Conservation (phyloP, 2,797 vertebrate species). For the Carcharodon carcharias region DNA sequence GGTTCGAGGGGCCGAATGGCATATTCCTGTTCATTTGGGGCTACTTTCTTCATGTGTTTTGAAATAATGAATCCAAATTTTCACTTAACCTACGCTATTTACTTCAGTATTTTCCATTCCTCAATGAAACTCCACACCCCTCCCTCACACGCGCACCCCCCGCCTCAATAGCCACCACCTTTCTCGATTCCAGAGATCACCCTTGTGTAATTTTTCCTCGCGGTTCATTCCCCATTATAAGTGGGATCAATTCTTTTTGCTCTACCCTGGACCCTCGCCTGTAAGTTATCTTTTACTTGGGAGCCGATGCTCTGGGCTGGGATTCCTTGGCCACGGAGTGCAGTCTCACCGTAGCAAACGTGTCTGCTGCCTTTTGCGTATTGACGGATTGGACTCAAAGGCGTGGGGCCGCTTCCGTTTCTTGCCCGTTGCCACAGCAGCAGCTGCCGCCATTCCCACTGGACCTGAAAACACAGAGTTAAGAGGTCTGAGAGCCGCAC, state of each 20-base stretch:
- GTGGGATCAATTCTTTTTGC: background rate
- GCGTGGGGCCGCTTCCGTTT: constrained; percentile 94
- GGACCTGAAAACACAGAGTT: constrained; percentile 67
- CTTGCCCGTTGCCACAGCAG: constrained; percentile 93
- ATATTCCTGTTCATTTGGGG: background rate
- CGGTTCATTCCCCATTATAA: background rate
- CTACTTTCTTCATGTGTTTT: background rate
- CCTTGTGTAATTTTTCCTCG: background rate
- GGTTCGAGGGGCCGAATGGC: background rate
- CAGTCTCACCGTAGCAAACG: constrained; percentile 80
- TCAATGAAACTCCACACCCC: background rate
- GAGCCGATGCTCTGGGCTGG: background rate
- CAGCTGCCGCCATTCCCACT: constrained; percentile 95
- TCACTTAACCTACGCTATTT: background rate
- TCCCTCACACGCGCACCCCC: background rate
- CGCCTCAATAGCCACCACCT: background rate
- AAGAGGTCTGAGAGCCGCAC: background rate
- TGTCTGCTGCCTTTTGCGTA: constrained; percentile 94
- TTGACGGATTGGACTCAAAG: constrained; percentile 96
- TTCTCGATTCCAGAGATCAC: background rate
- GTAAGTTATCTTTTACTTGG: background rate
- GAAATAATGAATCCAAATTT: background rate
- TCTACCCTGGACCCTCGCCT: background rate
- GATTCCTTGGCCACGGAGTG: background rate
- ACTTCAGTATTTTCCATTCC: background rate